phyloP scores from a whole-genome alignment of 2,113 vertebrate species.

The Daboia siamensis region DNA sequence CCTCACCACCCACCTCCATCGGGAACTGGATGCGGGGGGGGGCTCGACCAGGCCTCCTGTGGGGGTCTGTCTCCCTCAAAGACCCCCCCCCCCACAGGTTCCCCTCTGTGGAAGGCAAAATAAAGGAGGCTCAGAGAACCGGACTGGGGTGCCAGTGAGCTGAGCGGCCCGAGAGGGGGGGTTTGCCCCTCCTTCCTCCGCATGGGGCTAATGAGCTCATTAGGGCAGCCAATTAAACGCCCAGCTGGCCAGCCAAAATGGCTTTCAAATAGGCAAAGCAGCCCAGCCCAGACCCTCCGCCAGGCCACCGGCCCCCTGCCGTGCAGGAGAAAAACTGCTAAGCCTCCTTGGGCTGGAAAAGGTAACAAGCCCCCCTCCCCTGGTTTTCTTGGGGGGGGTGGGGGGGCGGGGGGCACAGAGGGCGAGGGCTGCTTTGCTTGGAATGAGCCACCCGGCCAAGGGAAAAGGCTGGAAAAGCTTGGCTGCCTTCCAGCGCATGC shows the following conservation, averaged over 20 bases:
- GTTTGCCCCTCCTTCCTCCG: background rate
- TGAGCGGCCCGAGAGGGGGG: too few species aligned
- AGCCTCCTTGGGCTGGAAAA: background rate
- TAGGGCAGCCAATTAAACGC: conserved; percentile 45
- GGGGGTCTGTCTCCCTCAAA: background rate
- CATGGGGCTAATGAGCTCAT: conserved; percentile 54
- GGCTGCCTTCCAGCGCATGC: background rate
- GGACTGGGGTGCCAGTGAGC: background rate
- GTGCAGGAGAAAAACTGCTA: conserved; percentile 13
- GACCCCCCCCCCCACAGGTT: background rate
- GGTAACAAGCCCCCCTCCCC: background rate
- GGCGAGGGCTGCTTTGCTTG: accelerated
- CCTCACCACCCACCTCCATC: too few species aligned
- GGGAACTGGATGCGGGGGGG: background rate
- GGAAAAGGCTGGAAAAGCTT: too few species aligned
- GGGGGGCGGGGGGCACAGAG: accelerated
- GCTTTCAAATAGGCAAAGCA: conserved; percentile 45
- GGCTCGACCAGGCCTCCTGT: background rate
- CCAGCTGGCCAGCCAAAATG: conserved; percentile 18
- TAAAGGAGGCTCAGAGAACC: background rate
- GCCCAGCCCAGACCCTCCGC: conserved; percentile 34
- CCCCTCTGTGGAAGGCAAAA: background rate
- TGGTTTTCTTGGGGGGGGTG: background rate
- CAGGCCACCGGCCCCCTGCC: conserved; percentile 7
- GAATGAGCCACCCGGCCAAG: accelerated